Evolutionary conservation across 1,140 invertebrate genomes (phyloP).

Genomic region (Homalodisca vitripennis): DNA sequence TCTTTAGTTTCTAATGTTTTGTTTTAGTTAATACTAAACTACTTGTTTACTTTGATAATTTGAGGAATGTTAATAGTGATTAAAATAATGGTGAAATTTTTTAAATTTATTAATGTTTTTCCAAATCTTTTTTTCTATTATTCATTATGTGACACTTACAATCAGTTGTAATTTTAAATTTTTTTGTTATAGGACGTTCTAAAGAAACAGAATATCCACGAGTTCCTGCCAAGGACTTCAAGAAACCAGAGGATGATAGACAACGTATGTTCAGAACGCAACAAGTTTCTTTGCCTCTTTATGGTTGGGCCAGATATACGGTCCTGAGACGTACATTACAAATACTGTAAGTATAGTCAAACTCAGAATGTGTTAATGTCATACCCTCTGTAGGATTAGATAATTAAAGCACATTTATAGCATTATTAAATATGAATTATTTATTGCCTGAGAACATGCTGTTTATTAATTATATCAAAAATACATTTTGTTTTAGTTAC

Average conservation of each 20-base stretch:
- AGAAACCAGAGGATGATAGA: neutral
- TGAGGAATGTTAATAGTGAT: neutral
- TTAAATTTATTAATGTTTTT: neutral
- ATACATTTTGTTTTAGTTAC: too few species aligned
- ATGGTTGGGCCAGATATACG: neutral
- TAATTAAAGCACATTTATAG: too few species aligned
- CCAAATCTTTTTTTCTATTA: neutral
- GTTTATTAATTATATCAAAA: too few species aligned
- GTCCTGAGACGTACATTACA: neutral
- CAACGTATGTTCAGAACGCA: neutral
- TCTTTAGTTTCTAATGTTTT: neutral
- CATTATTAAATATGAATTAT: too few species aligned
- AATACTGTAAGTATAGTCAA: neutral
- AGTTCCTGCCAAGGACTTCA: neutral
- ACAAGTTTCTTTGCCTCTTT: neutral
- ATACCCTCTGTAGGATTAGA: too few species aligned
- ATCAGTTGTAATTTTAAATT: neutral
- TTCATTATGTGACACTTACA: neutral
- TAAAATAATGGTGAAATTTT: neutral
- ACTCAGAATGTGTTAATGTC: too few species aligned
- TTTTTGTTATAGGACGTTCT: neutral
- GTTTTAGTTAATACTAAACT: neutral
- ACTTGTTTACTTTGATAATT: neutral
- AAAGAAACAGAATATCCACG: slow-evolving; percentile 6
- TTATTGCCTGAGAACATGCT: too few species aligned